Evolutionary conservation across 2,113 vertebrate genomes (phyloP).

Genomic region (Cyanistes caeruleus): DNA sequence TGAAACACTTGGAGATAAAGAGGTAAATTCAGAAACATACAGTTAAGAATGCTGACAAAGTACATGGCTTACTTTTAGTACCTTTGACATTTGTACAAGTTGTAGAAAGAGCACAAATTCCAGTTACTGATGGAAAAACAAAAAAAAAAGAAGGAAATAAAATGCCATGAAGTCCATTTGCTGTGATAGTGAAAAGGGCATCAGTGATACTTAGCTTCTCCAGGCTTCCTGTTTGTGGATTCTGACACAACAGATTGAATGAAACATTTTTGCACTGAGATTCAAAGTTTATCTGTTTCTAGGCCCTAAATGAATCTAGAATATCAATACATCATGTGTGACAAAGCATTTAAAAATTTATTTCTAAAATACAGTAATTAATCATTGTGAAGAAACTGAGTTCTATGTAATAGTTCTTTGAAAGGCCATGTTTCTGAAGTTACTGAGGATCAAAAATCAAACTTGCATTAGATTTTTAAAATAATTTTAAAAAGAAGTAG

Average conservation of each 20-base stretch:
- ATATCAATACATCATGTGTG: not conserved
- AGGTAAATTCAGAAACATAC: slow-evolving; percentile 76
- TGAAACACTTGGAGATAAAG: slow-evolving; percentile 93
- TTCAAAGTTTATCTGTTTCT: not conserved
- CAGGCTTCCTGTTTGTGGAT: not conserved
- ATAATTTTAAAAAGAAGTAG: not conserved
- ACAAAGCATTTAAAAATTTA: not conserved
- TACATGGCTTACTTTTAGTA: not conserved
- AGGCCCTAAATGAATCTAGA: not conserved
- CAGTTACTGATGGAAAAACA: not conserved
- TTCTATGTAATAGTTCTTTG: not conserved
- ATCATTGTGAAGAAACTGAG: not conserved
- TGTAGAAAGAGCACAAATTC: not conserved
- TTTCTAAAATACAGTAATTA: not conserved
- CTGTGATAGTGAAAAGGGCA: not conserved
- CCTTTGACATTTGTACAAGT: not conserved
- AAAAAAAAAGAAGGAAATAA: not conserved
- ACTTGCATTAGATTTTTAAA: not conserved
- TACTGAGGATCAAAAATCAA: not conserved
- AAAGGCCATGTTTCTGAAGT: not conserved
- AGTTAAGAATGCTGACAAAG: not conserved
- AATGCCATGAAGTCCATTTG: not conserved
- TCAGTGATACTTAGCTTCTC: not conserved
- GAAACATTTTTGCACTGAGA: not conserved
- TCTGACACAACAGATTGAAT: accelerated